Percentiles rank a stretch among this genome's conserved stretches.
These are phyloP conservation scores for Lasius platythorax DNA, from an alignment of 2,888 invertebrate genomes.

Conservation along the genomic window DNA sequence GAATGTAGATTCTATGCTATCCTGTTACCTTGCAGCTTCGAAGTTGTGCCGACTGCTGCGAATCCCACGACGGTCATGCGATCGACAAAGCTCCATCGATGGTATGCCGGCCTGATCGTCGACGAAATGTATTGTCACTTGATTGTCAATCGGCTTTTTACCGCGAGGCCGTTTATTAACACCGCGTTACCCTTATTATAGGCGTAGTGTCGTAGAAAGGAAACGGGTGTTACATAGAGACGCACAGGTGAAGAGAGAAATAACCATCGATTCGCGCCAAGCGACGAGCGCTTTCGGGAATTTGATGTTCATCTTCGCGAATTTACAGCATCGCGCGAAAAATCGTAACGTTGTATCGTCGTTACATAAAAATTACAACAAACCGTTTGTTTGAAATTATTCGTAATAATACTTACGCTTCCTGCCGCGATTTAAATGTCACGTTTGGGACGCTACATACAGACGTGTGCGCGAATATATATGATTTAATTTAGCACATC, in stretches of 20 bases:
- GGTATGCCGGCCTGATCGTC: conserved; percentile 77
- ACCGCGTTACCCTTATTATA: conserved; percentile 40
- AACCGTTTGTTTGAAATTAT: not conserved
- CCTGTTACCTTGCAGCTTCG: conserved; percentile 72
- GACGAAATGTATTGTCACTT: conserved; percentile 84
- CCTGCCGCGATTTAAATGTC: not conserved
- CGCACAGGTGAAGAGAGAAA: not conserved
- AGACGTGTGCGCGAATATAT: not conserved
- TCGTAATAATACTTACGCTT: not conserved
- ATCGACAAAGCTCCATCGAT: conserved; percentile 65
- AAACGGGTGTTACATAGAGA: not conserved
- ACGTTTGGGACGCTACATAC: not conserved
- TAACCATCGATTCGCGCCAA: not conserved
- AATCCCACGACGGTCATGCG: conserved; percentile 21
- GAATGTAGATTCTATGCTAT: conserved; percentile 46
- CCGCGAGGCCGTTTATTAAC: conserved; percentile 62
- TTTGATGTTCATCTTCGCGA: not conserved
- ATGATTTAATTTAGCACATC: not conserved
- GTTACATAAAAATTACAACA: not conserved
- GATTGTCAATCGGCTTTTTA: conserved; percentile 83
- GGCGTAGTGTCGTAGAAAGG: conserved; percentile 11
- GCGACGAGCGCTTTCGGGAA: not conserved
- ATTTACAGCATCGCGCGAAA: conserved; percentile 6
- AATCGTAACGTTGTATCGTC: not conserved
- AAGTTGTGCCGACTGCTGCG: conserved; percentile 77